Percentiles rank a stretch among this genome's conserved stretches.
These are phyloP conservation scores for Lanius collurio DNA, from an alignment of 2,113 vertebrate genomes.

Conservation along the genomic window DNA sequence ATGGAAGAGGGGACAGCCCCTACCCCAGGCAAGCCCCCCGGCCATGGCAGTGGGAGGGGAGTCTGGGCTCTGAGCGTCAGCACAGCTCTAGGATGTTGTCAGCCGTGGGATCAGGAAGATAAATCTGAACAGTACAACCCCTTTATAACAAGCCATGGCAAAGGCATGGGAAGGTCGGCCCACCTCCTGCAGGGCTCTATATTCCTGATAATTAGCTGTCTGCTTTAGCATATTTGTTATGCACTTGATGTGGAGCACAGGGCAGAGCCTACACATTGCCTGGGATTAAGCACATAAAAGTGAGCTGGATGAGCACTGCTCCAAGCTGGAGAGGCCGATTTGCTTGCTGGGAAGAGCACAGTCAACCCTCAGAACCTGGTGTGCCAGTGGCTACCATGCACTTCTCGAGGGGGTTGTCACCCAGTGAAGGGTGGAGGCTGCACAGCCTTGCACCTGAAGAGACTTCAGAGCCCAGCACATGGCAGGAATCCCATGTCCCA, in stretches of 20 bases:
- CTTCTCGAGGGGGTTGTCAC: rapidly evolving
- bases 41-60: neutral
- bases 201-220: neutral
- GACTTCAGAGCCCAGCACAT: neutral
- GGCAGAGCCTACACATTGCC: neutral
- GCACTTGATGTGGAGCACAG: neutral
- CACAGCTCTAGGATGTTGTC: neutral
- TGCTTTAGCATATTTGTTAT: neutral
- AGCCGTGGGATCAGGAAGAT: neutral
- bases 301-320: neutral
- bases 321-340: neutral
- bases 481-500: neutral
- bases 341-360: rapidly evolving
- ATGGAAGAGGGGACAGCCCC: neutral
- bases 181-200: neutral
- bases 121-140: neutral
- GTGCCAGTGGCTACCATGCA: rapidly evolving
- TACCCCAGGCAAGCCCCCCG: neutral
- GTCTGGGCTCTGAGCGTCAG: neutral
- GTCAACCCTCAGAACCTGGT: rapidly evolving
- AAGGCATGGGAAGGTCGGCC: neutral
- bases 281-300: neutral
- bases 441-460: neutral
- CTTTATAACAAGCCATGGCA: neutral
- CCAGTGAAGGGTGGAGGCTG: neutral